phyloP scores from a whole-genome alignment of 1,140 invertebrate species.

The Macrobrachium nipponense region DNA sequence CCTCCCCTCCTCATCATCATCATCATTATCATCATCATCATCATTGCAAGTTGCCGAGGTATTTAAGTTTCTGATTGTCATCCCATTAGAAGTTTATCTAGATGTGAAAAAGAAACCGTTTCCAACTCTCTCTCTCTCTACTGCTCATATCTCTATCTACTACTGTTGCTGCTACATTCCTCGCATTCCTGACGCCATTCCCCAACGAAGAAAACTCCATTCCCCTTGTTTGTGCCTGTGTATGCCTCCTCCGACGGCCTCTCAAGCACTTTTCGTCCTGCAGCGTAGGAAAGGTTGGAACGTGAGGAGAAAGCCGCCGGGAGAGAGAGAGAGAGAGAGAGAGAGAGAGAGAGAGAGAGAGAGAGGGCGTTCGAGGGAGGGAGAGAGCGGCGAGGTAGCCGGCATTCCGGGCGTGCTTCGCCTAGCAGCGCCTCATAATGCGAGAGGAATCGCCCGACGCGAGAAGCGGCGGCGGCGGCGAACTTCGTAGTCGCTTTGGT shows the following conservation, averaged over 20 bases:
- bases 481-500: no score
- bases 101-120: neutral
- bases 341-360: neutral
- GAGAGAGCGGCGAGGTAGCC: neutral
- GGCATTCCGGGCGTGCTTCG: no score
- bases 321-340: neutral
- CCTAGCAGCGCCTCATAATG: no score
- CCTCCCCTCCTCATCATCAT: no score
- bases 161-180: neutral
- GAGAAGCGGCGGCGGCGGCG: no score
- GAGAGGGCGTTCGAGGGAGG: neutral
- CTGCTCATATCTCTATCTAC: neutral
- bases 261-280: conserved; percentile 5
- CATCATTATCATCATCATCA: no score
- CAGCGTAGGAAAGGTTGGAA: no score
- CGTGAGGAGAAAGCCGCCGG: neutral
- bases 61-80: no score
- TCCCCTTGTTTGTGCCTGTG: neutral
- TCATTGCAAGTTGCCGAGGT: no score
- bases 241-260: neutral
- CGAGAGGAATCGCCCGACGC: no score
- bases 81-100: no score
- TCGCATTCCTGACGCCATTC: neutral
- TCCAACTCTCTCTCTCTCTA: neutral
- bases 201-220: neutral